Evolutionary conservation across 2,888 invertebrate species (phyloP), one percentile per base, ranked within the genome.

Genomic region (Cheilosia scutellata): DNA sequence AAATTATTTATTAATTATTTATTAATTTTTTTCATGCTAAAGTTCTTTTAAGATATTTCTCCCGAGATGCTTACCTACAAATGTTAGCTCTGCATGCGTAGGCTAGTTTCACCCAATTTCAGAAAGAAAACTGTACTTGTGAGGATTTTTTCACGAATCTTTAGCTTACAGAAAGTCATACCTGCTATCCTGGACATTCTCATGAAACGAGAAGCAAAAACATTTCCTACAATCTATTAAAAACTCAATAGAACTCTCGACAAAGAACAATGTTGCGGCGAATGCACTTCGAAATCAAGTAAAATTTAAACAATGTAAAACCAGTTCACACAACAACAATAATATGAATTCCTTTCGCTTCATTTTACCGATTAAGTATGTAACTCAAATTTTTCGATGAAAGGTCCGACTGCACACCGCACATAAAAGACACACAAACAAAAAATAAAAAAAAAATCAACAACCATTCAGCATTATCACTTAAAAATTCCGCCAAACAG

Each of bases 341-440:
- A 47, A 37, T 7, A 63, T 47, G 31, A 9, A 31, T 57, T 47
- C 31, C 44, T 47, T 44, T 31, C 2, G 33, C 13, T 49, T 51
- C 33, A 68, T 51, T 51, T 51, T 29, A n/a, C 16, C 33, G 16
- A 33, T 37, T 62, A 70, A 62, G 44, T 62, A 70, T 55, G 44
- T 77, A 27, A 70, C 53, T 70, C 47, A 77, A 77, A 70, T 77
- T 44, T 77, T 33, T 47, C 62, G 55, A 70, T 62, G 29, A 77
- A 70, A 60, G 27, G 29, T 60, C n/a, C 58, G 37, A 49, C 58
- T 47, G 44, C 47, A 58, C 71, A 71, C 57, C 7, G n/a, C n/a
- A 20, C 11, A 51, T 20, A 25, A 37, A 37, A 37, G 37, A 11
- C 37, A 2, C 49, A 25, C 25, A 49, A 20, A 27, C 25, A 44